phyloP scores from a whole-genome alignment of 2,797 vertebrate genomes.

The Eulemur rubriventer region DNA sequence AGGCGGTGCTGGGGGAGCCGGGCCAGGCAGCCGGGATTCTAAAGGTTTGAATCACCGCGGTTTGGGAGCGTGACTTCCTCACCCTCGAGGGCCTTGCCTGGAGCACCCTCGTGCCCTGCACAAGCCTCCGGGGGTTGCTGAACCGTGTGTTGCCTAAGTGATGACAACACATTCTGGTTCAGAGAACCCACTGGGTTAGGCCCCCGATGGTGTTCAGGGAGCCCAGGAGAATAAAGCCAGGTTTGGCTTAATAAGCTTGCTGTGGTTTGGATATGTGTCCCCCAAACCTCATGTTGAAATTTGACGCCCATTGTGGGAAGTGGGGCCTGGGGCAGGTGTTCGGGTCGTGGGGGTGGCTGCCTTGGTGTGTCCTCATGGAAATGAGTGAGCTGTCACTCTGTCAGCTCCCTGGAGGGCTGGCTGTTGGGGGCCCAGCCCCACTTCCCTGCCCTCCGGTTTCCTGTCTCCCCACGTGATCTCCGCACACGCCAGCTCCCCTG shows the following conservation, averaged over 20 bases:
- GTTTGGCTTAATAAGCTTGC: neutral
- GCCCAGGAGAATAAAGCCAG: accelerated
- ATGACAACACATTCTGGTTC: neutral
- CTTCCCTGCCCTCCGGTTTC: no score
- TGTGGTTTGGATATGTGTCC: no score
- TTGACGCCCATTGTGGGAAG: no score
- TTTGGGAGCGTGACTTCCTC: neutral
- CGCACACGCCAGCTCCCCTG: no score
- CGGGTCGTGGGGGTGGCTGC: no score
- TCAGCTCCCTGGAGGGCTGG: no score
- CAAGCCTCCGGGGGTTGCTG: accelerated
- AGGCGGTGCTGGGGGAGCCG: accelerated
- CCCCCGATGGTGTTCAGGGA: accelerated
- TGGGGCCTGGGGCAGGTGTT: no score
- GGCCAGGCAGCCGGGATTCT: accelerated
- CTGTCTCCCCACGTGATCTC: no score
- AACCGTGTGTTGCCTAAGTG: neutral
- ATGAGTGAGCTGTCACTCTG: no score
- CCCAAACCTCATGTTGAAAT: no score
- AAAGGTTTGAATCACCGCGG: accelerated
- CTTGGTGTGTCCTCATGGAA: no score
- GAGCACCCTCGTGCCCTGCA: accelerated
- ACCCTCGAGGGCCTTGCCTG: neutral
- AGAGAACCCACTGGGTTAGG: neutral
- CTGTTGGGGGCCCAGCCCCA: no score